Evolutionary conservation across 2,797 vertebrate genomes (phyloP).

Genomic region (Podarcis siculus): DNA sequence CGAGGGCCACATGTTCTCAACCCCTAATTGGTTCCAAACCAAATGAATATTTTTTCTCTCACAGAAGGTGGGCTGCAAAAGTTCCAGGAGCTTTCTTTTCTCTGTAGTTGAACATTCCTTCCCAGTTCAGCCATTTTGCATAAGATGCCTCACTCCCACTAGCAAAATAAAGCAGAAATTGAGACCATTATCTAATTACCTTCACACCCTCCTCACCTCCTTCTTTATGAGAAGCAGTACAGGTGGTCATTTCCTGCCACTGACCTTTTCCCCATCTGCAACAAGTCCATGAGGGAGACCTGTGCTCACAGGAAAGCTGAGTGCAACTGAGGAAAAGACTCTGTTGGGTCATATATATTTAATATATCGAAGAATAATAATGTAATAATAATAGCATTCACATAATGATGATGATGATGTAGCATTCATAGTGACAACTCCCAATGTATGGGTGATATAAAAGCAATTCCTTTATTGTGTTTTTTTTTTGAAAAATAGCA

Average conservation of each 20-base stretch:
- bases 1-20: not conserved
- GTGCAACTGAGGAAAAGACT: not conserved
- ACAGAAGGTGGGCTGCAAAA: not conserved
- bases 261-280: not conserved
- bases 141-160: not conserved
- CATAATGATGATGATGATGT: too few species aligned
- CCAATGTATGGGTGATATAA: conserved; percentile 28
- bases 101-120: not conserved
- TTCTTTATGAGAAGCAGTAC: not conserved
- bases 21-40: too few species aligned
- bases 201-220: not conserved
- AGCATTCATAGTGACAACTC: not conserved
- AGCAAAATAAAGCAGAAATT: not conserved
- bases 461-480: conserved; percentile 16
- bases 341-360: not conserved
- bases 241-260: not conserved
- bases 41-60: not conserved
- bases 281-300: not conserved
- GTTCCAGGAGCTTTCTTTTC: not conserved
- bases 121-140: not conserved
- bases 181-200: not conserved
- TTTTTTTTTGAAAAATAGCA: not conserved
- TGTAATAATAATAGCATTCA: not conserved
- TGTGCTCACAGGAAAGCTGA: not conserved
- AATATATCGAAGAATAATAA: too few species aligned